A percentile compares a stretch with the other conserved stretches of the same genome.
These are phyloP conservation scores for Heterochromis multidens DNA, from an alignment of 2,113 vertebrate genomes.

Conservation along the genomic window DNA sequence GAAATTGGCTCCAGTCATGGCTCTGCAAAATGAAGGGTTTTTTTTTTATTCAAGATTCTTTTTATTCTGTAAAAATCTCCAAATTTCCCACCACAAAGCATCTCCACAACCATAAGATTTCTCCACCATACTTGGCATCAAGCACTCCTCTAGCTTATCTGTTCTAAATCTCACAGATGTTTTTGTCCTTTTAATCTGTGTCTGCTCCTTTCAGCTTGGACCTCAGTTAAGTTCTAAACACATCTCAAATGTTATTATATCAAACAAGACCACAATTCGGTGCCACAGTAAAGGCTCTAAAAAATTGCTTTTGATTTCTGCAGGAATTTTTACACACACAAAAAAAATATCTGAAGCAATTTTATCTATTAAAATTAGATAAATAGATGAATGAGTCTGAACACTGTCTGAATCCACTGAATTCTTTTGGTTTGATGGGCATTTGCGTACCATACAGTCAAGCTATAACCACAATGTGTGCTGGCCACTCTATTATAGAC, in stretches of 20 bases:
- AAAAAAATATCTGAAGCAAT: background rate
- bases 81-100: background rate
- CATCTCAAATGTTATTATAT: background rate
- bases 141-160: background rate
- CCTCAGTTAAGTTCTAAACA: background rate
- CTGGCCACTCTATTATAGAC: background rate
- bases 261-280: background rate
- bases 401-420: background rate
- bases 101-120: background rate
- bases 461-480: rapidly evolving
- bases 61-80: background rate
- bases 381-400: too few relatives aligned
- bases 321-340: background rate
- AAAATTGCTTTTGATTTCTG: background rate
- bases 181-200: background rate
- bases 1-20: background rate
- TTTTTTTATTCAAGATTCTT: background rate
- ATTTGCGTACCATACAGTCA: background rate
- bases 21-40: rapidly evolving
- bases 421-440: background rate
- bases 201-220: background rate
- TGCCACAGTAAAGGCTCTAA: background rate
- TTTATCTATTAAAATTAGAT: too few relatives aligned
- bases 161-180: background rate
- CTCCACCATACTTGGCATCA: background rate